Evolutionary conservation across 2,888 invertebrate species (phyloP).

Genomic region (Drosophila austrosaltans): DNA sequence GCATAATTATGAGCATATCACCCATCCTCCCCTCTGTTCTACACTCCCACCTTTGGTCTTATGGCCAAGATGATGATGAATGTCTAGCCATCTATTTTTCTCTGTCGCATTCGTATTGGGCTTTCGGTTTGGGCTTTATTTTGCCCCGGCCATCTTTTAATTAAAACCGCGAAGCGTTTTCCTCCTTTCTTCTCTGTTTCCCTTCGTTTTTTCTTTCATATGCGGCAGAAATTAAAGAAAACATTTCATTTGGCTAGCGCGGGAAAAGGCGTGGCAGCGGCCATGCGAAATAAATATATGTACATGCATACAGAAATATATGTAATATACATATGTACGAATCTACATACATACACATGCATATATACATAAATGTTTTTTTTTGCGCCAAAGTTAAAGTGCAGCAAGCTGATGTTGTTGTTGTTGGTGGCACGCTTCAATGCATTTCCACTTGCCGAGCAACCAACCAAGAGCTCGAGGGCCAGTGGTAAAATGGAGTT

Average conservation of each 20-base stretch:
- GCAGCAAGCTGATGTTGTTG: slow-evolving; percentile 36
- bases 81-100: slow-evolving; percentile 28
- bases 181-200: slow-evolving; percentile 28
- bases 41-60: neutral
- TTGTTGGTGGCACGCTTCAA: slow-evolving; percentile 65
- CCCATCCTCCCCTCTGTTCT: neutral
- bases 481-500: slow-evolving; percentile 57
- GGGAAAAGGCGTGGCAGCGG: slow-evolving; percentile 55
- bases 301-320: slow-evolving; percentile 23
- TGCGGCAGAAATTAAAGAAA: slow-evolving; percentile 40
- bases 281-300: slow-evolving; percentile 45
- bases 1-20: slow-evolving; percentile 66
- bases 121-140: slow-evolving; percentile 10
- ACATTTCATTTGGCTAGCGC: neutral
- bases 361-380: neutral
- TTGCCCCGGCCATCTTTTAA: slow-evolving; percentile 12
- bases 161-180: slow-evolving; percentile 13
- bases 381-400: slow-evolving; percentile 41
- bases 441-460: slow-evolving; percentile 76
- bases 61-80: slow-evolving; percentile 17
- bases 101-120: slow-evolving; percentile 5
- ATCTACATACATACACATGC: neutral
- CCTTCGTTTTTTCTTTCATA: slow-evolving; percentile 31
- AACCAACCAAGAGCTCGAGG: slow-evolving; percentile 58
- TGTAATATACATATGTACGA: neutral